Evolutionary conservation across 2,888 invertebrate genomes (phyloP).

Genomic region (Psylliodes chrysocephalus): DNA sequence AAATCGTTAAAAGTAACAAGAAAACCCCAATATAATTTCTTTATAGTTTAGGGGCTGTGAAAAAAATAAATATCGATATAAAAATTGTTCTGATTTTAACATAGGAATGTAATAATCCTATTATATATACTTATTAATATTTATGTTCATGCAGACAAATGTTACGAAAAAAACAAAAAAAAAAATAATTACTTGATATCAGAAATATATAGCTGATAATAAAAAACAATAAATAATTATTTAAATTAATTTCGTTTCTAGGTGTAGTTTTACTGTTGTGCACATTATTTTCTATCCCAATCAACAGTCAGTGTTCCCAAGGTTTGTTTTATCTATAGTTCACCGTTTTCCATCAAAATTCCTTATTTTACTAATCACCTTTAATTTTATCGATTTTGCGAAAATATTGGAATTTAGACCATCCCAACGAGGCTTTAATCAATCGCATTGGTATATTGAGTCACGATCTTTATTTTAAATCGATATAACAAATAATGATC

Average conservation of each 20-base stretch:
- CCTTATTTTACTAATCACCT: slow-evolving; percentile 37
- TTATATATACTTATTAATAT: slow-evolving; percentile 37
- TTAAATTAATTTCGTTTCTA: slow-evolving; percentile 55
- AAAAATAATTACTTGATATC: too few relatives aligned
- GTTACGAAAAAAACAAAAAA: slow-evolving; percentile 43
- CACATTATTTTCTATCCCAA: slow-evolving; percentile 56
- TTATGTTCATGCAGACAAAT: slow-evolving; percentile 40
- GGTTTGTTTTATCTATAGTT: slow-evolving; percentile 51
- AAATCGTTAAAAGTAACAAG: slow-evolving; percentile 1
- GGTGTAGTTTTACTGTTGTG: slow-evolving; percentile 57
- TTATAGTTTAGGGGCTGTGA: slow-evolving; percentile 57
- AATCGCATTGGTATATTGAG: too few relatives aligned
- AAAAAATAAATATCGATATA: slow-evolving; percentile 45
- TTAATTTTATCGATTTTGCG: slow-evolving; percentile 8
- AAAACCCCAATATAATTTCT: slow-evolving; percentile 30
- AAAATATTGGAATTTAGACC: slow-evolving; percentile 16
- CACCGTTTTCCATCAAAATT: slow-evolving; percentile 35
- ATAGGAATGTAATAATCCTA: slow-evolving; percentile 37
- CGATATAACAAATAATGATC: too few relatives aligned
- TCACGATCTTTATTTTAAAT: too few relatives aligned
- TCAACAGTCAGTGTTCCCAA: slow-evolving; percentile 50
- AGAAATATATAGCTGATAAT: slow-evolving; percentile 46
- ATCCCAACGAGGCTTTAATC: too few relatives aligned
- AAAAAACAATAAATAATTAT: slow-evolving; percentile 46
- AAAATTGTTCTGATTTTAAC: slow-evolving; percentile 35